These are phyloP conservation scores for Lamellibrachia satsuma DNA, from an alignment of 2,888 invertebrate genomes.

Conservation along the genomic window DNA sequence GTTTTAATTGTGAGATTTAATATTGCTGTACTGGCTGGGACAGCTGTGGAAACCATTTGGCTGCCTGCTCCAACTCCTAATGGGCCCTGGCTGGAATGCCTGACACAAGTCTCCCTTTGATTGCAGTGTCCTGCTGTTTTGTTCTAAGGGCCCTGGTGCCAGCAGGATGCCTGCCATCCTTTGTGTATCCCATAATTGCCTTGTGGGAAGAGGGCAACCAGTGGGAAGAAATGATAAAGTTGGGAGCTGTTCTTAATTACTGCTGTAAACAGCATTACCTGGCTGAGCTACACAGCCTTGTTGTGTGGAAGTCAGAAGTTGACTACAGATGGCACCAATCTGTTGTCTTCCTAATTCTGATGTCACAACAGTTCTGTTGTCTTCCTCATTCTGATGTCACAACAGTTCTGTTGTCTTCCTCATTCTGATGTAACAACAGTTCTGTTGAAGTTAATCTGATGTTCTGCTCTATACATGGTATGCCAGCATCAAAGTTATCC, in stretches of 20 bases:
- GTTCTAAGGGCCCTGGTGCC: not conserved
- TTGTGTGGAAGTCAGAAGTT: not conserved
- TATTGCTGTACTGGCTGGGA: not conserved
- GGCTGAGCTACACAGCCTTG: not conserved
- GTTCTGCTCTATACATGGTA: not conserved
- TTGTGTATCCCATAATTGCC: conserved; percentile 3
- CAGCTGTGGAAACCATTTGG: conserved; percentile 9
- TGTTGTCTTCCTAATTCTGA: not conserved
- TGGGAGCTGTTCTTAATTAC: not conserved
- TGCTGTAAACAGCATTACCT: not conserved
- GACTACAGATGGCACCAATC: not conserved
- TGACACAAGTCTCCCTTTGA: not conserved
- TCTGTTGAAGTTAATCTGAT: not conserved
- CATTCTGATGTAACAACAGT: not conserved
- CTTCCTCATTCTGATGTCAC: not conserved
- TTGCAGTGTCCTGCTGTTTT: not conserved
- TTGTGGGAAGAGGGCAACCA: not conserved
- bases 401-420: too few relatives aligned
- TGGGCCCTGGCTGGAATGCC: not conserved
- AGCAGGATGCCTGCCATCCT: not conserved
- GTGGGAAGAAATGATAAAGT: not conserved
- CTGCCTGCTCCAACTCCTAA: not conserved
- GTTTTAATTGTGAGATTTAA: conserved; percentile 17
- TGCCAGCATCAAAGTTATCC: not conserved
- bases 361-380: not conserved